Percentiles rank a stretch among this genome's conserved stretches.
Conservation (phyloP, 2,113 vertebrate species). For the Budorcas taxicolor region DNA sequence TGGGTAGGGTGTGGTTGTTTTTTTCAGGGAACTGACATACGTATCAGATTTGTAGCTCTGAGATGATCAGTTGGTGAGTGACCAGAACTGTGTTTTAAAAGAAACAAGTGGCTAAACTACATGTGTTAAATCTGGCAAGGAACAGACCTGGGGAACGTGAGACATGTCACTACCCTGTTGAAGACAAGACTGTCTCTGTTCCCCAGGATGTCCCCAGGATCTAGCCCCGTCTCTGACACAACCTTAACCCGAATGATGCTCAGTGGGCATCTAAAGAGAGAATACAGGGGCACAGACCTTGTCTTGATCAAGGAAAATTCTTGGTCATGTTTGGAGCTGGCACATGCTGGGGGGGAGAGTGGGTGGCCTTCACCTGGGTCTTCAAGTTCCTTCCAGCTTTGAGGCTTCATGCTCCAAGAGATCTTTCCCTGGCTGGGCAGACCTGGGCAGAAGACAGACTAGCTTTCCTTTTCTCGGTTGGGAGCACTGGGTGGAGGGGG, state of each 20-base stretch:
- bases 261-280: neutral
- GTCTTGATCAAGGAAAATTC: neutral
- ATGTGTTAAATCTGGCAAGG: neutral
- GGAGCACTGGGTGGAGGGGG: too few species aligned
- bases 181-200: neutral
- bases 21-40: neutral
- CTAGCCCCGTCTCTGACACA: neutral
- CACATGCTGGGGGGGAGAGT: too few species aligned
- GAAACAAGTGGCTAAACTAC: neutral
- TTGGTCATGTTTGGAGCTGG: neutral
- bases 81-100: neutral
- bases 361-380: neutral
- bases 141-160: neutral
- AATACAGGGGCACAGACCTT: neutral
- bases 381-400: neutral
- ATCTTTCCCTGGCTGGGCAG: neutral
- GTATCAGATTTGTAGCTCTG: neutral
- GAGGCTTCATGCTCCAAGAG: neutral
- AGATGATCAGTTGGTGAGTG: neutral
- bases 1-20: rapidly evolving
- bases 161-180: neutral
- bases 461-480: neutral
- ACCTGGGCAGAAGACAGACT: neutral
- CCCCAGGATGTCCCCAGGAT: neutral
- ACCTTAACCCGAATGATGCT: neutral